These are phyloP conservation scores for Drosophila differens DNA, from an alignment of 2,888 invertebrate species.

Conservation along the genomic window DNA sequence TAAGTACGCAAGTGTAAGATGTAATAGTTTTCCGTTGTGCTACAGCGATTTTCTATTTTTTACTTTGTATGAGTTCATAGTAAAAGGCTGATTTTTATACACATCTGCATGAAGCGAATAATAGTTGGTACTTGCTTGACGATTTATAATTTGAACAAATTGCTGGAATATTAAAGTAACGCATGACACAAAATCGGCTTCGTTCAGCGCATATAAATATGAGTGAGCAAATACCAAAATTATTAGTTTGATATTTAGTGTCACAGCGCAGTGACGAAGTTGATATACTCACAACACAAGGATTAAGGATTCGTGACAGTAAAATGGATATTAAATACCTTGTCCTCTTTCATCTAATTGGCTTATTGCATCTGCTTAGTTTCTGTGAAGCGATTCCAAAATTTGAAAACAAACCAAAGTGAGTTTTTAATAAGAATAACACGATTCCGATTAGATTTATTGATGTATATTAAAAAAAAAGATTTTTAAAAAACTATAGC, in stretches of 20 bases:
- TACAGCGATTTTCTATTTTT: conserved; percentile 65
- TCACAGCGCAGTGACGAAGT: conserved; percentile 16
- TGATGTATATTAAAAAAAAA: not conserved
- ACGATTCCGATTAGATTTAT: not conserved
- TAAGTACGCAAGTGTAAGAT: conserved; percentile 25
- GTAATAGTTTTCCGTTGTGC: conserved; percentile 61
- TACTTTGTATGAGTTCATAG: conserved; percentile 28
- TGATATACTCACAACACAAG: conserved; percentile 3
- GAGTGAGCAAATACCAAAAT: conserved; percentile 31
- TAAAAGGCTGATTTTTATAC: conserved; percentile 2
- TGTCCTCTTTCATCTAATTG: conserved; percentile 30
- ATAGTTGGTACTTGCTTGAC: conserved; percentile 57
- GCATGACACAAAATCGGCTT: conserved; percentile 32
- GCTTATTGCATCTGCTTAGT: conserved; percentile 37
- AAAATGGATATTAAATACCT: conserved; percentile 59
- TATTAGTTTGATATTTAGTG: conserved; percentile 58
- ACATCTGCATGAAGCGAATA: conserved; percentile 51
- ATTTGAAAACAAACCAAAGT: conserved; percentile 72
- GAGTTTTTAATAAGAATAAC: conserved; percentile 32
- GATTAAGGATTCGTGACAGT: conserved; percentile 7
- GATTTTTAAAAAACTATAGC: not conserved
- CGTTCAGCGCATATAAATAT: conserved; percentile 57
- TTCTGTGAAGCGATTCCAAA: conserved; percentile 65
- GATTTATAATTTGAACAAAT: conserved; percentile 75
- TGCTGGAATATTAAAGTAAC: conserved; percentile 59